Base-by-base conservation (phyloP, 2,888 invertebrate genomes). In the Agrotis exclamationis region DNA sequence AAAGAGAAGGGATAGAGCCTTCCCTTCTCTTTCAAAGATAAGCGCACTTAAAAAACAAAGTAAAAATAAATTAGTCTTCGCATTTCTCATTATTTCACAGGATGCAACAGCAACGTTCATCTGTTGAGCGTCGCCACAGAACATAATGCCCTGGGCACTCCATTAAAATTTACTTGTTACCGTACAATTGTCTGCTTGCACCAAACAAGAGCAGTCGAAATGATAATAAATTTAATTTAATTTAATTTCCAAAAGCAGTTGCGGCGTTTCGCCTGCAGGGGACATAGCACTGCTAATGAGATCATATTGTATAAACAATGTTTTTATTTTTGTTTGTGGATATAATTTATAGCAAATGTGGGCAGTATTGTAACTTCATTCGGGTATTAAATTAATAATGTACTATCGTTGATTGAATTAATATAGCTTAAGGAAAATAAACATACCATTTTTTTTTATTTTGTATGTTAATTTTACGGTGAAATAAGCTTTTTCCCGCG, bases 221-320 rank as follows among this genome's bases (percentile, higher is more conserved):
- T 79, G 50, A 79, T 82, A 71, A 63, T 67, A 75, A 56, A 63
- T 72, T 65, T 28, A 70, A 79, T 79, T 57, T 53, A 74, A 68
- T 68, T 70, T 57, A 70, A 71, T 51, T 44, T 71, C 48, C 20
- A 53, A 70, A 80, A 68, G 44, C 48, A 59, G 54, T 68, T 58
- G 56, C 63, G 56, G 24, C 50, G 28, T 67, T 59, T 51, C 33
- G 74, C 80, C 80, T 28, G 20, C 70, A 72, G 80, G 64, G 24
- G 45, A 73, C 73, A 73, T 58, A 67, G n/a, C 63, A 24, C 66
- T 70, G 64, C 53, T 83, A 83, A 83, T 83, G 82, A 83, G 74
- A 18, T 56, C 58, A 69, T n/a, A n/a, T 70, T 83, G 73, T 80
- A 74, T 59, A 24, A 82, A 77, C 24, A 67, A 68, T 77, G 53